A percentile compares a stretch with the other conserved stretches of the same genome.
phyloP scores from a whole-genome alignment of 2,888 invertebrate species.

The Mesoligia furuncula region DNA sequence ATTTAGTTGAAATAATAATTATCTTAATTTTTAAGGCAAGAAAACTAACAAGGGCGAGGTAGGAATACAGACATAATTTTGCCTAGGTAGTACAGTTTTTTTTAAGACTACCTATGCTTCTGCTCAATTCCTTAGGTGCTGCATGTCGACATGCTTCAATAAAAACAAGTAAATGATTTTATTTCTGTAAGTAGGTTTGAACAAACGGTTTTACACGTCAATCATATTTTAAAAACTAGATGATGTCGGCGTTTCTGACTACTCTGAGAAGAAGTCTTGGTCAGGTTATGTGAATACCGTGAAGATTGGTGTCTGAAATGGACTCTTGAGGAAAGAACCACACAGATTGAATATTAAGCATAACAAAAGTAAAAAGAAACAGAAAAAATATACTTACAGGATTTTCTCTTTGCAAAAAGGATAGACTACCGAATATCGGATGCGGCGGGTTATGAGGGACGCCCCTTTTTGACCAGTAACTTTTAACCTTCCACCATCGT shows the following conservation, averaged over 20 bases:
- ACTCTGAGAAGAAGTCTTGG: background rate
- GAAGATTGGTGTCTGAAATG: background rate
- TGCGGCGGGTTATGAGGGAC: conserved; percentile 72
- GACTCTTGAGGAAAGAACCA: background rate
- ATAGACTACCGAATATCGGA: conserved; percentile 74
- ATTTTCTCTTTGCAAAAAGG: conserved; percentile 72
- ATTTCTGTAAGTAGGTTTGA: background rate
- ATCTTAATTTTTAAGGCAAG: background rate
- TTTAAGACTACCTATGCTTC: background rate
- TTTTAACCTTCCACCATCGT: conserved; percentile 65
- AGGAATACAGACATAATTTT: background rate
- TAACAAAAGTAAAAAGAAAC: background rate
- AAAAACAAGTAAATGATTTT: background rate
- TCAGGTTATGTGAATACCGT: background rate
- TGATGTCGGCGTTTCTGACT: background rate
- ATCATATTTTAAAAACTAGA: too few species aligned
- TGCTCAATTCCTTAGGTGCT: background rate
- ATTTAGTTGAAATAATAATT: background rate
- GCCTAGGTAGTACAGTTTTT: background rate
- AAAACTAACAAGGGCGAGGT: background rate
- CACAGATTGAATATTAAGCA: background rate
- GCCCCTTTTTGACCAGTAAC: conserved; percentile 71
- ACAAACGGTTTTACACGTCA: background rate
- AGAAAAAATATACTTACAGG: conserved; percentile 65
- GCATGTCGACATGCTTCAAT: background rate